Base-by-base conservation (phyloP, 2,888 invertebrate species). In the Psylliodes chrysocephalus region DNA sequence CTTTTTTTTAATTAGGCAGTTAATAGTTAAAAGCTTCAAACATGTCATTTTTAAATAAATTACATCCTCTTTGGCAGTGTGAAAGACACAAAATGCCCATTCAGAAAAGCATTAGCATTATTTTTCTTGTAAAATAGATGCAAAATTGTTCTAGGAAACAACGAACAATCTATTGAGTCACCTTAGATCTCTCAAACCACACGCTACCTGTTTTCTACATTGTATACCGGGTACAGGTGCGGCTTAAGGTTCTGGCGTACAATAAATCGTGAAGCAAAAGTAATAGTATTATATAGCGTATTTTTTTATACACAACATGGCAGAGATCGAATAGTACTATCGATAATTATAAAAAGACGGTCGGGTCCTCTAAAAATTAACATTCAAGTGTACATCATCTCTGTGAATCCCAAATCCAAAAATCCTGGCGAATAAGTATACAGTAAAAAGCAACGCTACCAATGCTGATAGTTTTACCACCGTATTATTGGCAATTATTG, bases 201-300 rank as follows among this genome's bases (percentile, higher is more conserved):
- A 47, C 62, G 61, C 71, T 74, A 75, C 74, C 74, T 73, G 74
- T 69, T 75, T 74, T 72, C 73, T 73, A 70, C 74, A 73, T 73
- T 73, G 66, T 4, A 54, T 42, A 54, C 42, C 35, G 6, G 14
- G 2, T 35, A 14, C 35, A 35, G 35, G 35, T 10, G 2, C 35
- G 35, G 35, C 2, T n/a, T 33, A 33, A 33, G n/a, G 6, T 22
- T 22, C 22, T 4, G 6, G 22, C 22, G n/a, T 22, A 22, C n/a
- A n/a, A 6, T 22, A 22, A 22, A 22, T 22, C 22, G 22, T 22
- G 22, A 22, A 22, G n/a, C 22, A 22, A 22, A 22, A 22, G 22
- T 22, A 22, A 22, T 22, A 22, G 6, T n/a, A n/a, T n/a, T n/a
- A n/a, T n/a, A n/a, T n/a, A n/a, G n/a, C n/a, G n/a, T n/a, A n/a